Evolutionary conservation across 2,888 invertebrate genomes (phyloP), one percentile per base, ranked within the genome.

Genomic region (Cataglyphis cursor): DNA sequence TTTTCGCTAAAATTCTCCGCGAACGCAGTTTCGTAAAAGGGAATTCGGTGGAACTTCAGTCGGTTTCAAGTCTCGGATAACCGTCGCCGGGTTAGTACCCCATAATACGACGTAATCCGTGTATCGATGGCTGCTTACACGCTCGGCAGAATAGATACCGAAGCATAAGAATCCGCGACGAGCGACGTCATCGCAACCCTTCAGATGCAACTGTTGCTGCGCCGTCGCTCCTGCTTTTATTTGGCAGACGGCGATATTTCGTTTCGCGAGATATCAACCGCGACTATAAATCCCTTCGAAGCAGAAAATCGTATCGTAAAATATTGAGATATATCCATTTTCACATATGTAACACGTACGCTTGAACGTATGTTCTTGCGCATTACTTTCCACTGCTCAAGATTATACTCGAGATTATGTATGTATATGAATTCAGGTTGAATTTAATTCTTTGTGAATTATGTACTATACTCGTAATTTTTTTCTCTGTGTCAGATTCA

Each of bases 171-270:
- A 59, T 72, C 21, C 24, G 38, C 54, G 28, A 21, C 5, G 35
- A 2, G 1, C 48, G 48, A 51, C n/a, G 28, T 59, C 35, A 31
- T 31, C 31, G 76, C 28, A 38, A 21, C 44, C 78, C 35, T 72
- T 80, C 78, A 80, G 59, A 73, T 31, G 78, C 78, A 80, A 80
- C 78, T 80, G 78, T 72, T 80, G 78, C 76, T 76, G 70, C 9
- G n/a, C n/a, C 21, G 24, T 18, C 54, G 44, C 15, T 51, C 28
- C 24, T n/a, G 57, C 57, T 80, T 80, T 70, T 80, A 72, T 59
- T 80, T 44, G 73, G 59, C 44, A 78, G 72, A 68, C 28, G 72
- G 41, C 57, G 73, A 80, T 80, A 80, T 80, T 59, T 80, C 73
- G 78, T 59, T 59, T 78, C 59, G 44, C 59, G 44, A 59, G 78